phyloP scores from a whole-genome alignment of 2,113 vertebrate species.

The Vulpes vulpes region DNA sequence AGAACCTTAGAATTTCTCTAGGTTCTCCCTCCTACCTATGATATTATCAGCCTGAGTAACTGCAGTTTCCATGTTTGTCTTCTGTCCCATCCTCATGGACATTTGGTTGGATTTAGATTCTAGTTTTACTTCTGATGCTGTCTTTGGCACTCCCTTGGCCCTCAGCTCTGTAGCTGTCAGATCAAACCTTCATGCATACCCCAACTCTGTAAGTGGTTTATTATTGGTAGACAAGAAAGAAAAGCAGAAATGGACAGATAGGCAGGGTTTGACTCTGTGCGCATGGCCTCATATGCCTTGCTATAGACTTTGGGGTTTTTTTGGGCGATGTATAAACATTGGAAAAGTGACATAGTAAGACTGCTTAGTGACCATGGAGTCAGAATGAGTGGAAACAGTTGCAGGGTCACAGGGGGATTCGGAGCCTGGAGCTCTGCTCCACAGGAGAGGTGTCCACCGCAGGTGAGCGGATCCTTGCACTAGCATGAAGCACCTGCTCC shows the following conservation, averaged over 20 bases:
- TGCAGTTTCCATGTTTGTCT: background rate
- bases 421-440: background rate
- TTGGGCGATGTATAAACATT: background rate
- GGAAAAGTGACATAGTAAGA: background rate
- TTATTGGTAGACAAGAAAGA: background rate
- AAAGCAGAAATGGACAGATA: background rate
- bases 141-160: background rate
- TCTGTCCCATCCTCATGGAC: background rate
- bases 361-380: background rate
- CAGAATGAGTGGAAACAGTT: background rate
- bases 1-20: background rate
- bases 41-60: background rate
- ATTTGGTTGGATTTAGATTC: background rate
- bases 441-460: background rate
- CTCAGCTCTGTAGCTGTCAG: background rate
- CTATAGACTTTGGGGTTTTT: background rate
- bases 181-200: background rate
- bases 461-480: background rate
- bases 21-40: background rate
- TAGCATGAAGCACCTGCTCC: background rate
- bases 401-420: background rate
- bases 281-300: background rate
- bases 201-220: background rate
- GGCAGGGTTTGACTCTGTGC: background rate
- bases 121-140: background rate